A percentile compares a stretch with the other conserved stretches of the same genome.
phyloP scores from a whole-genome alignment of 2,888 invertebrate genomes.

The Villa cingulata region DNA sequence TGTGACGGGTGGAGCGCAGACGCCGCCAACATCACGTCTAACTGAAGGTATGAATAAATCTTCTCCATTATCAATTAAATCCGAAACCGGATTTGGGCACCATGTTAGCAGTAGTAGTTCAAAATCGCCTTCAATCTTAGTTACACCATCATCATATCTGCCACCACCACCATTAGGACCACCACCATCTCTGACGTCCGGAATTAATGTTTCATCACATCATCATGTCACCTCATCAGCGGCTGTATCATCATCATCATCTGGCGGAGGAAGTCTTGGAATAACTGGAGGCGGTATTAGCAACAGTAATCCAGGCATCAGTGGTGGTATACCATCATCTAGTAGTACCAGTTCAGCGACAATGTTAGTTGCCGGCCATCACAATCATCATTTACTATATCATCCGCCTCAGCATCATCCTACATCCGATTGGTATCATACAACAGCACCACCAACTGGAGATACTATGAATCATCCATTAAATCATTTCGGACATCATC shows the following conservation, averaged over 20 bases:
- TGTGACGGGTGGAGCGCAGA: constrained; percentile 35
- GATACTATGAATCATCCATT: constrained; percentile 34
- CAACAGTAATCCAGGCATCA: not conserved
- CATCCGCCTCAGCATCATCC: constrained; percentile 29
- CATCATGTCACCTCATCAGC: constrained; percentile 15
- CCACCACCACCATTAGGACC: constrained; percentile 33
- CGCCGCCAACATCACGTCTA: constrained; percentile 30
- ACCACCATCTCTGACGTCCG: not conserved
- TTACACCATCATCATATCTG: constrained; percentile 29
- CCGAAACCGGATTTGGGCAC: constrained; percentile 20
- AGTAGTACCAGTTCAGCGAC: constrained; percentile 24
- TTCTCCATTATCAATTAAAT: constrained; percentile 34
- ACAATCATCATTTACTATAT: constrained; percentile 34
- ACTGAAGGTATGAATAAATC: constrained; percentile 26
- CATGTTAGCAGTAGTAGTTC: constrained; percentile 14
- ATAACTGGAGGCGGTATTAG: no score
- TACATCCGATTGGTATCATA: constrained; percentile 35
- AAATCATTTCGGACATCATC: constrained; percentile 43
- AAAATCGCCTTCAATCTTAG: constrained; percentile 13
- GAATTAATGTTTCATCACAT: constrained; percentile 24
- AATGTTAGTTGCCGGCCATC: constrained; percentile 27
- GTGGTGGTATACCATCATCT: constrained; percentile 15
- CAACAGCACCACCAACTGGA: constrained; percentile 29
- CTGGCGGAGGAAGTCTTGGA: no score
- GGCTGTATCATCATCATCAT: not conserved